phyloP scores from a whole-genome alignment of 2,113 vertebrate species.

The Epinephelus moara region DNA sequence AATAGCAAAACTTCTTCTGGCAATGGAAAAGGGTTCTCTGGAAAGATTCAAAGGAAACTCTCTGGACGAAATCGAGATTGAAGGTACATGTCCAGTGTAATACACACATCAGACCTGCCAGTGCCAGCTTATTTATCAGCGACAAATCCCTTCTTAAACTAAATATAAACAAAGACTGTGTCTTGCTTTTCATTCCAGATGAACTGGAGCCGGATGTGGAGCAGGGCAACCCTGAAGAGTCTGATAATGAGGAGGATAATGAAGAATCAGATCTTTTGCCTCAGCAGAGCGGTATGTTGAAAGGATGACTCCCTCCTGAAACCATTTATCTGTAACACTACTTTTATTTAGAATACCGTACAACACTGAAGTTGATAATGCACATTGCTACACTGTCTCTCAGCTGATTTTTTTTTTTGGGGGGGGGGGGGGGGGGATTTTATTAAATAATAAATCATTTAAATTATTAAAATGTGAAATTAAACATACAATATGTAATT shows the following conservation, averaged over 20 bases:
- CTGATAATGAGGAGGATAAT: background rate
- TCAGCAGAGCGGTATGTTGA: slow-evolving; percentile 28
- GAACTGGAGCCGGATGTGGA: slow-evolving; percentile 53
- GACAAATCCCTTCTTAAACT: background rate
- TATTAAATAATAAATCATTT: background rate
- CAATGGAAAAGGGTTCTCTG: slow-evolving; percentile 71
- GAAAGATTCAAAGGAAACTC: slow-evolving; percentile 64
- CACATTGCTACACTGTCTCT: background rate
- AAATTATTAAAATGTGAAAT: background rate
- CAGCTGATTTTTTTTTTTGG: background rate
- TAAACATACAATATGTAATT: too few relatives aligned
- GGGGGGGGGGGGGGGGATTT: background rate
- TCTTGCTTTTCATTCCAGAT: slow-evolving; percentile 45
- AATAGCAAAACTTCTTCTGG: slow-evolving; percentile 68
- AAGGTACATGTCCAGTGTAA: slow-evolving; percentile 55
- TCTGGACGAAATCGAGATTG: slow-evolving; percentile 70
- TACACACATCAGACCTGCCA: background rate
- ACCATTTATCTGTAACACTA: background rate
- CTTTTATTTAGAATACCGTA: too few relatives aligned
- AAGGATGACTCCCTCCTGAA: background rate
- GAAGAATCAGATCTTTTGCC: background rate
- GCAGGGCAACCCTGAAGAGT: background rate
- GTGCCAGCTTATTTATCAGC: background rate
- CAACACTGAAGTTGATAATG: background rate
- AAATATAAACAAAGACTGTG: background rate